Percentiles rank a stretch among this genome's conserved stretches.
These are phyloP conservation scores for Euclidia mi DNA, from an alignment of 2,888 invertebrate genomes.

Conservation along the genomic window DNA sequence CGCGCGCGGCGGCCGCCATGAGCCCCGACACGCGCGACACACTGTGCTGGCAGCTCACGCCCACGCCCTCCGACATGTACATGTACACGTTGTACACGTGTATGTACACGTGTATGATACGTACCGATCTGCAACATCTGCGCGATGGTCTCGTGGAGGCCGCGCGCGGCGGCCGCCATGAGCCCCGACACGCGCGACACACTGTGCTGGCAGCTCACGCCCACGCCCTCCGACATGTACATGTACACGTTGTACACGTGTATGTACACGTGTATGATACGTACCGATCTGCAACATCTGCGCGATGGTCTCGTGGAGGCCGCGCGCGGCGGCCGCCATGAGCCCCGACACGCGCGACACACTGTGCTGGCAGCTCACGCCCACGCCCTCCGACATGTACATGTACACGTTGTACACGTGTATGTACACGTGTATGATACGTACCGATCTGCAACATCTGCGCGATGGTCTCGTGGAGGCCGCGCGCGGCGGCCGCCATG, in stretches of 20 bases:
- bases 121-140: constrained; percentile 93
- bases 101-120: constrained; percentile 75
- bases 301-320: constrained; percentile 91
- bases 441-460: constrained; percentile 93
- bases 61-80: constrained; percentile 94
- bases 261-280: constrained; percentile 79
- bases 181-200: constrained; percentile 92
- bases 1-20: constrained; percentile 94
- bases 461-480: constrained; percentile 91
- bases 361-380: constrained; percentile 93
- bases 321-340: constrained; percentile 94
- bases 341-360: constrained; percentile 92
- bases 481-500: constrained; percentile 94
- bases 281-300: constrained; percentile 93
- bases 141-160: constrained; percentile 91
- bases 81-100: constrained; percentile 94
- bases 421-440: too few species aligned
- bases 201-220: constrained; percentile 93
- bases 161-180: constrained; percentile 94
- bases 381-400: constrained; percentile 94
- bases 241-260: constrained; percentile 94
- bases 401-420: too few species aligned
- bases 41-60: constrained; percentile 93
- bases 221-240: constrained; percentile 94
- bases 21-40: constrained; percentile 92